Evolutionary conservation across 2,888 invertebrate species (phyloP).

Genomic region (Lepidocyrtinus sp.): DNA sequence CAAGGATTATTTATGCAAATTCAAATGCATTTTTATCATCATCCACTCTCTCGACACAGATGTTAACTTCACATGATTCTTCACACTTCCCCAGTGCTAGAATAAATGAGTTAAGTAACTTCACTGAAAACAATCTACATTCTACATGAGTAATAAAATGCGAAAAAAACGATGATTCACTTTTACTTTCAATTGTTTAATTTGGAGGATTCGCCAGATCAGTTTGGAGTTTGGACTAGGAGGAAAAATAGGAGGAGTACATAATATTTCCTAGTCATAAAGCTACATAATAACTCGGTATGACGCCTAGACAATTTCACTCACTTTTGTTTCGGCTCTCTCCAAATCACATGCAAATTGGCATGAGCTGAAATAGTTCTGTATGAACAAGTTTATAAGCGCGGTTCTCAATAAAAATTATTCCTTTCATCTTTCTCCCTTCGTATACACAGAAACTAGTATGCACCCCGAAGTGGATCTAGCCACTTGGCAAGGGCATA

Average conservation of each 20-base stretch:
- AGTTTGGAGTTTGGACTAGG: background rate
- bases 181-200: background rate
- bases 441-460: background rate
- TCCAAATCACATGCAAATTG: slow-evolving; percentile 40
- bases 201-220: background rate
- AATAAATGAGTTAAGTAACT: background rate
- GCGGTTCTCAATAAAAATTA: background rate
- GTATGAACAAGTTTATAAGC: background rate
- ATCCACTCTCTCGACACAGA: slow-evolving; percentile 23
- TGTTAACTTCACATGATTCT: slow-evolving; percentile 29
- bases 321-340: background rate
- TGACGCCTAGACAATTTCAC: background rate
- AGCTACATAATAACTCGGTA: background rate
- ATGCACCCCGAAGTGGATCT: slow-evolving; percentile 21
- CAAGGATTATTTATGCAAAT: slow-evolving; percentile 1
- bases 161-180: background rate
- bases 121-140: too few relatives aligned
- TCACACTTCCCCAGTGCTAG: background rate
- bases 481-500: slow-evolving; percentile 33
- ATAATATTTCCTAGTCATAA: background rate
- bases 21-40: slow-evolving; percentile 10
- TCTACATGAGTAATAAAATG: background rate
- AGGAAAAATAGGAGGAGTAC: background rate
- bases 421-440: background rate
- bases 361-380: too few relatives aligned